These are phyloP conservation scores for Conger conger DNA, from an alignment of 2,113 vertebrate genomes.

Conservation along the genomic window DNA sequence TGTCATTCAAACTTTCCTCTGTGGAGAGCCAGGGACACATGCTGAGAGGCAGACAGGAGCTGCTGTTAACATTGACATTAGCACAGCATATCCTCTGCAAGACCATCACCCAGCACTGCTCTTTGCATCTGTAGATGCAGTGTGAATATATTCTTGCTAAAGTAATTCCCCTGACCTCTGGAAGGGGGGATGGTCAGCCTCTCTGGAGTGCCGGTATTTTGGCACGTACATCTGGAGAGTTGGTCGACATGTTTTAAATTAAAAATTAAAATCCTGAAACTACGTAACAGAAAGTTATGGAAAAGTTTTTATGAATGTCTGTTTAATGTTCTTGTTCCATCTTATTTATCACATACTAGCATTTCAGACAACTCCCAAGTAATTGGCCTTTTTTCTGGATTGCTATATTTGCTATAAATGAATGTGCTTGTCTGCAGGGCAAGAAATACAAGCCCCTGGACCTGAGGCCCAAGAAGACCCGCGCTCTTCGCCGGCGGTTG, in stretches of 20 bases:
- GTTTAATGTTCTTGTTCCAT: too few species aligned
- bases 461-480: slow-evolving; percentile 95
- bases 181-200: neutral
- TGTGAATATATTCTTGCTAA: slow-evolving; percentile 34
- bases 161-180: neutral
- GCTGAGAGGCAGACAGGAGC: neutral
- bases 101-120: slow-evolving; percentile 27
- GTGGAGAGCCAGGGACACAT: neutral
- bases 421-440: slow-evolving; percentile 69
- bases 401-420: neutral
- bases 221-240: slow-evolving; percentile 14
- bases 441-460: slow-evolving; percentile 98
- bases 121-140: neutral
- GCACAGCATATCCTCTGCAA: slow-evolving; percentile 9
- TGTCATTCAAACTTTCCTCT: neutral
- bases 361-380: neutral
- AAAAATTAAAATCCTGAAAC: neutral
- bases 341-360: neutral
- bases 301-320: neutral
- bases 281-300: neutral
- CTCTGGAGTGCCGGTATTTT: slow-evolving; percentile 11
- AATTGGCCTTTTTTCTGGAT: neutral
- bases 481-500: slow-evolving; percentile 87
- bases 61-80: neutral
- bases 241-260: neutral